Conservation (phyloP, 2,888 invertebrate genomes). For the Hyalella azteca region DNA sequence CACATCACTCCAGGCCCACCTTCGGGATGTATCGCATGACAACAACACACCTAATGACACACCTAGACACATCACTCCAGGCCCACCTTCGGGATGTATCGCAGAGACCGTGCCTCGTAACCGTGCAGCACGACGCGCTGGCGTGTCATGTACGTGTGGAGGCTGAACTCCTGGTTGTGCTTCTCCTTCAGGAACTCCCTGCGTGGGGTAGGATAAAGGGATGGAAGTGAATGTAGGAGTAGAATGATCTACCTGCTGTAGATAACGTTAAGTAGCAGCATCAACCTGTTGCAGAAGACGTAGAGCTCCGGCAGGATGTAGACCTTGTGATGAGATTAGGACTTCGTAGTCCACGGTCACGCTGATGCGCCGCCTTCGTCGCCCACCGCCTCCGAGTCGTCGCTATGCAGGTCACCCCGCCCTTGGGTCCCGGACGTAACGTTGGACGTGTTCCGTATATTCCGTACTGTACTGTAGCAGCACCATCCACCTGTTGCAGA, state of each 20-base stretch:
- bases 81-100: conserved; percentile 77
- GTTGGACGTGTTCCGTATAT: too few species aligned
- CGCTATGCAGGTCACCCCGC: too few species aligned
- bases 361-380: too few species aligned
- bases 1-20: too few species aligned
- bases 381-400: too few species aligned
- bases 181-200: conserved; percentile 66
- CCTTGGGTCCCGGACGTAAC: too few species aligned
- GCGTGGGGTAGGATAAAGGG: conserved; percentile 54
- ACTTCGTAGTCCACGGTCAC: too few species aligned
- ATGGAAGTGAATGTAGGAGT: too few species aligned
- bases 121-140: conserved; percentile 79
- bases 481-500: conserved; percentile 74
- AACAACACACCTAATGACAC: too few species aligned
- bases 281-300: conserved; percentile 74
- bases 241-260: background rate
- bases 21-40: conserved; percentile 80
- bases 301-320: conserved; percentile 77
- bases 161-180: conserved; percentile 70
- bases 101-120: conserved; percentile 76
- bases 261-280: background rate
- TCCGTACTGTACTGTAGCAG: background rate
- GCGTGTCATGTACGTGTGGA: conserved; percentile 73
- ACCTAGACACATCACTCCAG: too few species aligned
- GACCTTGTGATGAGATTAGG: conserved; percentile 64